Evolutionary conservation across 2,113 vertebrate species (phyloP).

Genomic region (Stigmatopora argus): DNA sequence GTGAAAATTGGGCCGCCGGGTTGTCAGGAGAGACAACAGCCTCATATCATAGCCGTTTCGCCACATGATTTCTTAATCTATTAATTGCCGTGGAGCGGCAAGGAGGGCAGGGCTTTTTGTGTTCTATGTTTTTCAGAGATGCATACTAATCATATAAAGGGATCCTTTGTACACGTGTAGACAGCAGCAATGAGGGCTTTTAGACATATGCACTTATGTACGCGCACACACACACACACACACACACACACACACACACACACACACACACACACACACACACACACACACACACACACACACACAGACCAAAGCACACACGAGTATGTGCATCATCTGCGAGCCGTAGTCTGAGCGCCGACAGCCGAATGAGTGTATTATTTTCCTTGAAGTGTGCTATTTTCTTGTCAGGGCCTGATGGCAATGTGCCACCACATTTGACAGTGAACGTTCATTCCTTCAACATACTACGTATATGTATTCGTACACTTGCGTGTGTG

Average conservation of each 20-base stretch:
- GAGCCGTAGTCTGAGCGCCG: slow-evolving; percentile 56
- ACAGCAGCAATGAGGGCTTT: slow-evolving; percentile 59
- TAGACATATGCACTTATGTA: slow-evolving; percentile 34
- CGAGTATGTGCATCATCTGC: slow-evolving; percentile 5
- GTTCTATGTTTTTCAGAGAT: slow-evolving; percentile 67
- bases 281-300: too few species aligned
- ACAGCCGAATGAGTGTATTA: slow-evolving; percentile 59
- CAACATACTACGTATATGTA: slow-evolving; percentile 46
- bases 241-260: slow-evolving; percentile 10
- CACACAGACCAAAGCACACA: not conserved
- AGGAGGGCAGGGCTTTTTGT: slow-evolving; percentile 63
- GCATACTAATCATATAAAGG: slow-evolving; percentile 72
- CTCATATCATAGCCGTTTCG: slow-evolving; percentile 63
- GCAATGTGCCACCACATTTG: slow-evolving; percentile 68
- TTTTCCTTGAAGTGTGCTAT: slow-evolving; percentile 72
- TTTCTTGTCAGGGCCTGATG: slow-evolving; percentile 69
- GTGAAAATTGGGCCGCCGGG: slow-evolving; percentile 21
- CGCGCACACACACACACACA: slow-evolving; percentile 24
- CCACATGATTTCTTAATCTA: slow-evolving; percentile 70
- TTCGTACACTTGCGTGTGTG: slow-evolving; percentile 29
- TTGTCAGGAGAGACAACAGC: slow-evolving; percentile 43
- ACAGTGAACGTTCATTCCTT: slow-evolving; percentile 64
- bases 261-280: slow-evolving; percentile 21
- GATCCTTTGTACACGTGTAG: slow-evolving; percentile 68
- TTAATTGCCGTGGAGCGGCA: slow-evolving; percentile 67